Percentiles rank a stretch among this genome's conserved stretches.
Conservation (phyloP, 1,140 invertebrate species). For the Drosophila simulans region DNA sequence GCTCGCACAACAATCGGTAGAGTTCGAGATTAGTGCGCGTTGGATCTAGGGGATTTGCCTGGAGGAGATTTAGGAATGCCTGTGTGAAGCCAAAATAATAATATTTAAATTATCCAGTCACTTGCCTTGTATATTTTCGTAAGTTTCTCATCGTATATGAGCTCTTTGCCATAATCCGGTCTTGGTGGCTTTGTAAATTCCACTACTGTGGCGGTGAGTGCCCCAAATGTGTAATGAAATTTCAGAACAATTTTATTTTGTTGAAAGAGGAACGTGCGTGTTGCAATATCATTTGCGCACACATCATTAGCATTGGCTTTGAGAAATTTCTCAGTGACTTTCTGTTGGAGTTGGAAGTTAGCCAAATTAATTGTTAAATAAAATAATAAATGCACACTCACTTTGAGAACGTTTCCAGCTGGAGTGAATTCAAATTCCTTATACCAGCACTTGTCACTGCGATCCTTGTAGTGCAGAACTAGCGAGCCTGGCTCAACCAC, state of each 20-base stretch:
- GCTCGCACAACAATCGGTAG: constrained; percentile 85
- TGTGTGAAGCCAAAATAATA: not conserved
- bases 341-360: constrained; percentile 23
- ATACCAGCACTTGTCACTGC: constrained; percentile 64
- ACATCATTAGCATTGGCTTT: constrained; percentile 34
- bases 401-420: constrained; percentile 31
- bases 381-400: too few relatives aligned
- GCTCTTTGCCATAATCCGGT: constrained; percentile 87
- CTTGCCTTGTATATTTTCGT: constrained; percentile 88
- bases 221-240: constrained; percentile 89
- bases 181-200: constrained; percentile 88
- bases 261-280: constrained; percentile 87
- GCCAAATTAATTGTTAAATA: not conserved
- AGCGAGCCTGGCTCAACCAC: constrained; percentile 41
- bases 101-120: not conserved
- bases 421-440: constrained; percentile 64
- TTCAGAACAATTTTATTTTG: constrained; percentile 88
- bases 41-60: constrained; percentile 87
- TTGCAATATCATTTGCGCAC: constrained; percentile 86
- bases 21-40: constrained; percentile 88
- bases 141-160: constrained; percentile 87
- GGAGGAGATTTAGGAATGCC: constrained; percentile 3
- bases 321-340: constrained; percentile 63
- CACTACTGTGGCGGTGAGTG: constrained; percentile 88
- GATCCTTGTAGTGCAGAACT: constrained; percentile 55